Base-by-base conservation (phyloP, 1,140 invertebrate species). In the Saccostrea echinata region DNA sequence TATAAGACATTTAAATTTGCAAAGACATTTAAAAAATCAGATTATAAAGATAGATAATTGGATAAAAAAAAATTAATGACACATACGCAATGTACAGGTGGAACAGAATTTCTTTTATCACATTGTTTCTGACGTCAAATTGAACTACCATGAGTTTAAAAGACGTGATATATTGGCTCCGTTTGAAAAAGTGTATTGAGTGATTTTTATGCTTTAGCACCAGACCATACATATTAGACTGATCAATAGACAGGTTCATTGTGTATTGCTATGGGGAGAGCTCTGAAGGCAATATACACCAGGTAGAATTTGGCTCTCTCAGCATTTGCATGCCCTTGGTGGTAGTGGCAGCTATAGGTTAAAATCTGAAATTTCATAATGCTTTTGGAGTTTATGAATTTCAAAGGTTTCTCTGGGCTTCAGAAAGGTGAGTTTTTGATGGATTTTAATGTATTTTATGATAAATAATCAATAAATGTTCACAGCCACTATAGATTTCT, bases 261-360 rank as follows among this genome's bases (percentile, higher is more conserved):
- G 68, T 76, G 30, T 33, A 76, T 76, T 76, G 68, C 68, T 76
- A 76, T 76, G 68, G 30, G 43, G 13, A 76, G 68, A 76, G 16
- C 27, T 71, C 27, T 71, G 16, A 21, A 24, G 57, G 57, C 24
- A 24, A 64, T n/a, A 18, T 71, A 30, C 18, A 3, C 27, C 27
- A 76, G 24, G 68, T 76, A 27, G 27, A 76, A 33, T 27, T 76
- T 33, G 27, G 24, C 30, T 76, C 55, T 21, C 68, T 33, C 16
- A 30, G 24, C 27, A 27, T 30, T 76, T 76, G 2, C 2, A 61
- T 76, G 68, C 30, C 68, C 30, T 76, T 30, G 68, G 24, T 30
- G 9, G 68, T 35, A 13, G 30, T 76, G 27, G 11, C 13, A 33
- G 13, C 27, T 30, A n/a, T n/a, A 27, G 27, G 43, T 76, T 30